Conservation (phyloP, 2,888 invertebrate species). For the Unio pictorum region DNA sequence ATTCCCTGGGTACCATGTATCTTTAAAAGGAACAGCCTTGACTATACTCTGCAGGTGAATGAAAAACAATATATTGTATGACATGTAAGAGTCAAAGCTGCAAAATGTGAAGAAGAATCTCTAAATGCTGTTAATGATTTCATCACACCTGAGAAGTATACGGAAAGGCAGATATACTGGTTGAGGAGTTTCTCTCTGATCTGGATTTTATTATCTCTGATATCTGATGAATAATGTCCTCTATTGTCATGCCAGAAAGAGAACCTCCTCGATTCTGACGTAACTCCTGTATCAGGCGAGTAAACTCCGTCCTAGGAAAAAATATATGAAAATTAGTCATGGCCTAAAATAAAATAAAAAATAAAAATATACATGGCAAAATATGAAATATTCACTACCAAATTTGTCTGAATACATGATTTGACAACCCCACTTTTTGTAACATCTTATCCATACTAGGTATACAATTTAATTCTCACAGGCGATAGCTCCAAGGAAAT, state of each 20-base stretch:
- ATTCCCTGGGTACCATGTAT: too few relatives aligned
- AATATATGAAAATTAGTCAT: neutral
- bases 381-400: neutral
- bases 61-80: neutral
- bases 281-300: constrained; percentile 38
- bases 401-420: too few relatives aligned
- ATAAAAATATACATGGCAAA: neutral
- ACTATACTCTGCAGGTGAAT: neutral
- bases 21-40: too few relatives aligned
- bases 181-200: neutral
- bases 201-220: constrained; percentile 25
- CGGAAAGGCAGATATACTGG: neutral
- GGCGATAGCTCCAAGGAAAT: too few relatives aligned
- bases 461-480: too few relatives aligned
- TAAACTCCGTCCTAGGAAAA: constrained; percentile 36
- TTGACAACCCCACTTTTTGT: too few relatives aligned
- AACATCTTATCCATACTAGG: too few relatives aligned
- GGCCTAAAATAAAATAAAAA: too few relatives aligned
- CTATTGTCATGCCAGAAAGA: constrained; percentile 49
- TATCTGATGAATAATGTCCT: constrained; percentile 41
- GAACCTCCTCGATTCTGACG: constrained; percentile 43
- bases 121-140: neutral
- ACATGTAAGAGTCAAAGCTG: neutral
- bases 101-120: constrained; percentile 1
- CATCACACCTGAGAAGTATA: constrained; percentile 10